These are phyloP conservation scores for Hybos culiciformis DNA, from an alignment of 2,888 invertebrate genomes.

Conservation along the genomic window DNA sequence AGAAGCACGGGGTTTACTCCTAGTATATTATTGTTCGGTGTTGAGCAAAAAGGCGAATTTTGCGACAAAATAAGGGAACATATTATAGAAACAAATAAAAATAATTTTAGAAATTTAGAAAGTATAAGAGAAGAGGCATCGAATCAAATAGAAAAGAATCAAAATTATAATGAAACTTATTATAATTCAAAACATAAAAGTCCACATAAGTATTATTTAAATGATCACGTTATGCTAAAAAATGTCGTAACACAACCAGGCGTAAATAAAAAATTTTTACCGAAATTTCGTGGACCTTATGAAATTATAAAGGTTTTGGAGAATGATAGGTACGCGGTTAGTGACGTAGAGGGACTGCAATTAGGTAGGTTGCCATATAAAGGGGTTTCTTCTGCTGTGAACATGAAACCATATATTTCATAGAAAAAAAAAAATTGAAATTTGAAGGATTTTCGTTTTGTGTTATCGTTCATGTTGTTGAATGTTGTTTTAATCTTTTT, in stretches of 20 bases:
- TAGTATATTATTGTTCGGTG: no score
- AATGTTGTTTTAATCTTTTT: no score
- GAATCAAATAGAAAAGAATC: constrained; percentile 14
- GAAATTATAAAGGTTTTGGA: constrained; percentile 10
- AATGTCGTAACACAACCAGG: constrained; percentile 15
- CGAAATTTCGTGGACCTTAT: constrained; percentile 17
- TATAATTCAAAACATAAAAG: constrained; percentile 19
- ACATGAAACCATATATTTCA: constrained; percentile 6
- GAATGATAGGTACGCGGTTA: constrained; percentile 16
- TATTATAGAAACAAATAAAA: no score
- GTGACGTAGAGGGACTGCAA: constrained; percentile 11
- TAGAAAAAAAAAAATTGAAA: neutral
- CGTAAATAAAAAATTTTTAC: constrained; percentile 17
- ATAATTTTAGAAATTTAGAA: no score
- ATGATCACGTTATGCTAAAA: constrained; percentile 16
- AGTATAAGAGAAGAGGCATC: no score
- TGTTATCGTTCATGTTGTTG: no score
- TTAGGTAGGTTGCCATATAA: constrained; percentile 6
- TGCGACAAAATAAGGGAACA: no score
- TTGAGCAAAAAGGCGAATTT: no score
- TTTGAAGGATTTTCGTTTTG: no score
- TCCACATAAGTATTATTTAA: constrained; percentile 12
- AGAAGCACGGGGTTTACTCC: constrained; percentile 20
- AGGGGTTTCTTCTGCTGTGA: constrained; percentile 5
- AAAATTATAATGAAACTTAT: constrained; percentile 17